Evolutionary conservation across 2,888 invertebrate species (phyloP), one percentile per base, ranked within the genome.

Genomic region (Lasiommata megera): DNA sequence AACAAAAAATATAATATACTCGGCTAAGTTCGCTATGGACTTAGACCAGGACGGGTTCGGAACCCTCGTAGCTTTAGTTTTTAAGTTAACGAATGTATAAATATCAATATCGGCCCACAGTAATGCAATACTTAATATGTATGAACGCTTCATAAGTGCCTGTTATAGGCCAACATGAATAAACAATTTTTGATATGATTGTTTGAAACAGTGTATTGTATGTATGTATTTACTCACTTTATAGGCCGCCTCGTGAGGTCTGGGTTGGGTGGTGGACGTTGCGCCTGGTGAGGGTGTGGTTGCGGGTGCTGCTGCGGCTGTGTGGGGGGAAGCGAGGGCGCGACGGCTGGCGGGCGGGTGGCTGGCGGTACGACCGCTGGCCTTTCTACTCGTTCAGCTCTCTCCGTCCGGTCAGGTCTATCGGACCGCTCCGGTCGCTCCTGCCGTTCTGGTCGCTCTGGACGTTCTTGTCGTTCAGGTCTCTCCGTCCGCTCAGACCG

Each of bases 221-320:
- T 23, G 23, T 23, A 23, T 23, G 23, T 23, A 5, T 23, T 23
- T 67, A 87, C 91, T 85, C 81, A 95, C 95, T 93, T 94, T 70
- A 95, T 92, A 70, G 95, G 94, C 82, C 95, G 92, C 82, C 93
- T 93, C 82, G 93, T 92, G 73, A 96, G 93, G 79, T 96, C 95
- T 68, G 93, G 92, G 77, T 92, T 93, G 73, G 90, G 86, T 66
- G 88, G 85, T 70, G 88, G 82, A 73, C 84, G 81, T 67, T 82
- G 84, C 66, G 88, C 89, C 72, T 84, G 88, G 71, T 84, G 85
- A 66, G 81, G 85, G 64, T 84, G 80, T 56, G 78, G 79, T 73
- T 84, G 89, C 67, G 74, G 76, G 69, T 66, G 77, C 68, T 72
- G 80, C 63, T 71, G 83, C 66, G 67, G 76, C 70, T 72, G 80